Evolutionary conservation across 1,140 invertebrate species (phyloP).

Genomic region (Conus betulinus): DNA sequence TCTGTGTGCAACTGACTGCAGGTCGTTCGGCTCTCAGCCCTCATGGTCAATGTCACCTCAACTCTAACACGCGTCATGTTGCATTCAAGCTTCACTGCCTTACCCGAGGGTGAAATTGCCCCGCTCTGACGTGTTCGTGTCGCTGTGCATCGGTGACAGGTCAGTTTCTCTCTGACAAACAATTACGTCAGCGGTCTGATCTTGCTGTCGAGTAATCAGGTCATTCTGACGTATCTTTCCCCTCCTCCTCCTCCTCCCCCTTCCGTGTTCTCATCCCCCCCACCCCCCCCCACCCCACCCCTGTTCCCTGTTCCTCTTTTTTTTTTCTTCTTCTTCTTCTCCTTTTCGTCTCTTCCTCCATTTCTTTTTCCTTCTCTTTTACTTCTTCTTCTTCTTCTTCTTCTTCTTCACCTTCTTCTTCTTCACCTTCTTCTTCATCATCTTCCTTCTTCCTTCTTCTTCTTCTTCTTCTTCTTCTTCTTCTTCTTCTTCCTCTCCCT

Average conservation of each 20-base stretch:
- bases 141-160: too few relatives aligned
- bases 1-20: too few relatives aligned
- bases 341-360: neutral
- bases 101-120: too few relatives aligned
- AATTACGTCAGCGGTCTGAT: too few relatives aligned
- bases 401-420: slow-evolving; percentile 2
- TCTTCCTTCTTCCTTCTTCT: neutral
- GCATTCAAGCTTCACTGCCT: too few relatives aligned
- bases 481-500: too few relatives aligned
- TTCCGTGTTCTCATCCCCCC: neutral
- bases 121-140: too few relatives aligned
- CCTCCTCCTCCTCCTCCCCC: neutral
- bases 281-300: neutral
- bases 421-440: neutral
- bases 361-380: neutral
- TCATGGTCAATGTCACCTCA: too few relatives aligned
- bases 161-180: too few relatives aligned
- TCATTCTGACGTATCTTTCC: neutral
- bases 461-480: too few relatives aligned
- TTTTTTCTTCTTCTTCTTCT: neutral
- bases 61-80: too few relatives aligned
- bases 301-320: neutral
- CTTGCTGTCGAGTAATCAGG: neutral
- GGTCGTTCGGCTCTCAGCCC: too few relatives aligned
- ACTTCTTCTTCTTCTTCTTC: slow-evolving; percentile 23